Conservation (phyloP, 1,140 invertebrate species). For the Conus ventricosus region DNA sequence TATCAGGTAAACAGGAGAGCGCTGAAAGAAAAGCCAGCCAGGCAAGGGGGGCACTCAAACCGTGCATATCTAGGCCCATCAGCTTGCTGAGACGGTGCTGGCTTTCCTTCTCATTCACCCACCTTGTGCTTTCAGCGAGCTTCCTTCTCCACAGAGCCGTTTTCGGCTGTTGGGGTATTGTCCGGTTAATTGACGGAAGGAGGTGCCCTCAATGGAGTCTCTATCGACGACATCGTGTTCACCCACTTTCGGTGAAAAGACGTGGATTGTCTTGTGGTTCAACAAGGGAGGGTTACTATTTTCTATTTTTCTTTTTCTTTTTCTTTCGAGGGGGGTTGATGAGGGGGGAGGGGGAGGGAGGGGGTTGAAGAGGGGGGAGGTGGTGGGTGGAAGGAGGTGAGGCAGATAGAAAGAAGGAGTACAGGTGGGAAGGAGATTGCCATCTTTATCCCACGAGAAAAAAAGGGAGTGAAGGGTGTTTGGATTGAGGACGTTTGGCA, state of each 20-base stretch:
- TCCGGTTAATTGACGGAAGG: background rate
- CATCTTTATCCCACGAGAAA: conserved; percentile 3
- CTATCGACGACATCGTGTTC: too few species aligned
- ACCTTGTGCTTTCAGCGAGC: background rate
- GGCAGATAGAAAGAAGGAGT: background rate
- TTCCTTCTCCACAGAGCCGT: background rate
- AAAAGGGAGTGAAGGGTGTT: too few species aligned
- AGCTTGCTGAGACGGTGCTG: background rate
- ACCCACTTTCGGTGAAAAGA: too few species aligned
- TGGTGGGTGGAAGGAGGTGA: background rate
- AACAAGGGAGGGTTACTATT: too few species aligned
- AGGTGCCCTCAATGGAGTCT: too few species aligned
- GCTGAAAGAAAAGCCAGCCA: background rate
- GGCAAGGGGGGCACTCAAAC: background rate
- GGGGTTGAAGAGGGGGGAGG: background rate
- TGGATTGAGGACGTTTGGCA: too few species aligned
- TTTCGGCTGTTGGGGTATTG: background rate
- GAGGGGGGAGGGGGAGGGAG: background rate
- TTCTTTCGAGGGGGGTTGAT: too few species aligned
- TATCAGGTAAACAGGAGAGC: background rate
- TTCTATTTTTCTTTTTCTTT: too few species aligned
- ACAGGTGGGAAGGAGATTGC: background rate
- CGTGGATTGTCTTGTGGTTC: too few species aligned
- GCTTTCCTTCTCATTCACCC: background rate
- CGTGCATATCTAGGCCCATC: background rate